Percentiles rank a stretch among this genome's conserved stretches.
These are phyloP conservation scores for Luehdorfia chinensis DNA, from an alignment of 1,140 invertebrate genomes.

Conservation along the genomic window DNA sequence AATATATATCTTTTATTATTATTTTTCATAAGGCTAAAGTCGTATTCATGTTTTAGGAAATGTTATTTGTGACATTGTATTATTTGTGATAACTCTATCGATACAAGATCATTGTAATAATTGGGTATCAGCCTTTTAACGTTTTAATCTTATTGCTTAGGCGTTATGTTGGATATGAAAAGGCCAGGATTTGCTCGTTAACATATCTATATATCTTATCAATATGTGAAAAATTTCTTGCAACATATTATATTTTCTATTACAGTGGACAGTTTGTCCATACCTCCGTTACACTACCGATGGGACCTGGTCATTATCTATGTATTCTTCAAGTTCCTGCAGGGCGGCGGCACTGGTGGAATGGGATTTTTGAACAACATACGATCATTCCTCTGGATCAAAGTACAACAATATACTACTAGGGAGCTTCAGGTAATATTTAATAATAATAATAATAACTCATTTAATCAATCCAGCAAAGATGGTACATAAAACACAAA, in stretches of 20 bases:
- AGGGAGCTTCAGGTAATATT: conserved; percentile 87
- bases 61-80: conserved; percentile 3
- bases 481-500: too few relatives aligned
- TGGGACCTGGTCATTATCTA: conserved; percentile 95
- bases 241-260: conserved; percentile 33
- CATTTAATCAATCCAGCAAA: too few relatives aligned
- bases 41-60: too few relatives aligned
- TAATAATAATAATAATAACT: not conserved
- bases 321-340: conserved; percentile 92
- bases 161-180: too few relatives aligned
- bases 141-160: too few relatives aligned
- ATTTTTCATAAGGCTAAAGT: too few relatives aligned
- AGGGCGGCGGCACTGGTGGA: conserved; percentile 93
- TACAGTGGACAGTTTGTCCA: conserved; percentile 87
- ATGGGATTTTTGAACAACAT: conserved; percentile 96
- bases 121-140: too few relatives aligned
- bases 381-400: conserved; percentile 95
- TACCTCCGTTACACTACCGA: conserved; percentile 80
- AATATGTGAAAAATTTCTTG: too few relatives aligned
- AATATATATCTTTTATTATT: conserved; percentile 22
- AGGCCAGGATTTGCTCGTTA: too few relatives aligned
- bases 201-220: too few relatives aligned
- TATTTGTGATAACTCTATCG: too few relatives aligned
- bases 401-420: conserved; percentile 96
- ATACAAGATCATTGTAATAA: too few relatives aligned